Conservation (phyloP, 2,113 vertebrate genomes). For the Aplodontia rufa region DNA sequence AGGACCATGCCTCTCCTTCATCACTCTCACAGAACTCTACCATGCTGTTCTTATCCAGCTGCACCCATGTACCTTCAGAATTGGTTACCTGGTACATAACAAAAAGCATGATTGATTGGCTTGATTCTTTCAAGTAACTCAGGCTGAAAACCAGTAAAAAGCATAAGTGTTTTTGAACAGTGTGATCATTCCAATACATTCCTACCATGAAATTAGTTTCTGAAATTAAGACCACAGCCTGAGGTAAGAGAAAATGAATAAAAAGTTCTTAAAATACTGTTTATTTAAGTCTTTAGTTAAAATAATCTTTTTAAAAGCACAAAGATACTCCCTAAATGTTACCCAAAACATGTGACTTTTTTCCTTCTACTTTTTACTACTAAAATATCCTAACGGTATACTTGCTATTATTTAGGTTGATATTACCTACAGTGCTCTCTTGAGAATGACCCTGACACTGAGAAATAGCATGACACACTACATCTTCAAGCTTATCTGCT, state of each 20-base stretch:
- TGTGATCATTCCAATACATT: conserved; percentile 60
- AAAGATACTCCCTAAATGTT: conserved; percentile 32
- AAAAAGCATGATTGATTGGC: conserved; percentile 81
- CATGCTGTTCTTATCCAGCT: conserved; percentile 99
- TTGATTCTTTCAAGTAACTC: conserved; percentile 70
- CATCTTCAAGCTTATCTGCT: conserved; percentile 86
- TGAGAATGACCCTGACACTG: conserved; percentile 74
- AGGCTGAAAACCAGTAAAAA: conserved; percentile 75
- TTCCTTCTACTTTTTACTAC: no score
- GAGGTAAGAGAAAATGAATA: conserved; percentile 78
- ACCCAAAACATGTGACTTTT: conserved; percentile 47
- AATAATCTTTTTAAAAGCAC: conserved; percentile 41
- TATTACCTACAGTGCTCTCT: conserved; percentile 22
- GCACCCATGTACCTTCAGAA: conserved; percentile 98
- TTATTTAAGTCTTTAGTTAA: conserved; percentile 47
- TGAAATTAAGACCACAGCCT: conserved; percentile 86
- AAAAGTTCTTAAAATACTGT: conserved; percentile 38
- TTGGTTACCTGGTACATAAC: conserved; percentile 94
- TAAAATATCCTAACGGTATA: conserved; percentile 64
- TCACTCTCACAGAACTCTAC: conserved; percentile 99
- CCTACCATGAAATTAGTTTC: conserved; percentile 72
- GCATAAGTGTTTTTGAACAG: conserved; percentile 64
- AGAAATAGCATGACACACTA: conserved; percentile 99
- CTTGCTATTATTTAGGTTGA: neutral
- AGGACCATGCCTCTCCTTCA: conserved; percentile 98